phyloP scores from a whole-genome alignment of 2,888 invertebrate species.

The Caenorhabditis wallacei region DNA sequence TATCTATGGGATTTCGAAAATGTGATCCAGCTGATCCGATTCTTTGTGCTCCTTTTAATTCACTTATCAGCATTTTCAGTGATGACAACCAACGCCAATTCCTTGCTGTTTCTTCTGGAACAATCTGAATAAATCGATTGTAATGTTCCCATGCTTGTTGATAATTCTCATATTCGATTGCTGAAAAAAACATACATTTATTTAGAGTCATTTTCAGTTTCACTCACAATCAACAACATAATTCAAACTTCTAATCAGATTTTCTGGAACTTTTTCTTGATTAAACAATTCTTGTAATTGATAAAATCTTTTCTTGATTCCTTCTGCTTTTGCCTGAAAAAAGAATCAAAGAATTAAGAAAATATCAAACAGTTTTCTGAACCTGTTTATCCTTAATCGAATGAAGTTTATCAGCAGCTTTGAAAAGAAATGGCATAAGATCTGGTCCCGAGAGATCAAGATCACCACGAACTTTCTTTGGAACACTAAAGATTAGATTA shows the following conservation, averaged over 20 bases:
- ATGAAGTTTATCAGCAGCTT: conserved; percentile 71
- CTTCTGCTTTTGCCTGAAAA: conserved; percentile 73
- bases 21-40: conserved; percentile 54
- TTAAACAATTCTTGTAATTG: conserved; percentile 67
- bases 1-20: conserved; percentile 20
- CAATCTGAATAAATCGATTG: not conserved
- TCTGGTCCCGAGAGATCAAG: conserved; percentile 75
- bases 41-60: conserved; percentile 29
- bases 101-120: conserved; percentile 38
- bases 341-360: too few relatives aligned
- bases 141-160: conserved; percentile 71
- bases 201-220: too few relatives aligned
- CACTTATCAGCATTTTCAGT: conserved; percentile 45
- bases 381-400: conserved; percentile 59
- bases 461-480: conserved; percentile 77
- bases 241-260: conserved; percentile 76
- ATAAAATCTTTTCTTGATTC: conserved; percentile 75
- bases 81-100: conserved; percentile 27
- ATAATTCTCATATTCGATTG: conserved; percentile 75
- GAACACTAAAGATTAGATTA: too few relatives aligned
- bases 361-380: not conserved
- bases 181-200: conserved; percentile 61
- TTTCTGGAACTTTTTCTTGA: conserved; percentile 66
- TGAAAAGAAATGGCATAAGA: conserved; percentile 73
- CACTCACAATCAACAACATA: conserved; percentile 79